Evolutionary conservation across 2,113 vertebrate genomes (phyloP), one percentile per base, ranked within the genome.

Genomic region (Nymphicus hollandicus): DNA sequence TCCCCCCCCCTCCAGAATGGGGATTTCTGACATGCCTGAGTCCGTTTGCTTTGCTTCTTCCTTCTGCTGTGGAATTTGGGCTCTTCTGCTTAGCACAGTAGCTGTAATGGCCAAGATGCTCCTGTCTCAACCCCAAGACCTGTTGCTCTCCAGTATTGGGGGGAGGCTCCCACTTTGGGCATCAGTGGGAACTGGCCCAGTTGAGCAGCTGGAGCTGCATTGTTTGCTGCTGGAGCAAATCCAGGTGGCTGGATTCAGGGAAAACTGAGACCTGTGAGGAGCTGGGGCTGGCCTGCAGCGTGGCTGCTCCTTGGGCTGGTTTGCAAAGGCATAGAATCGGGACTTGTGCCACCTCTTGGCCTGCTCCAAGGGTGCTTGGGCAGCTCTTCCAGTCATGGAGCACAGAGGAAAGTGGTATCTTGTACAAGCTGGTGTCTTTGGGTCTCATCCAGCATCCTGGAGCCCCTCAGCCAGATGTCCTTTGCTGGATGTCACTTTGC

Each of bases 201-300:
- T 35, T 53, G 50, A 44, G 46, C 6, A 11, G 2, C 29, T 63
- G 25, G 18, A 37, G 66, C 2, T 33, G 55, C 0, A 1, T 15
- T 9, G 41, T 47, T 61, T 74, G 46, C 9, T 28, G 7, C 19
- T 27, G 22, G n/a, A 60, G 17, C 4, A 23, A 24, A 47, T 18
- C 37, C 17, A 14, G 28, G 29, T 8, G n/a, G 10, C 11, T 60
- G 73, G 20, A 9, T 10, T 70, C 17, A 37, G 4, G 27, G 23
- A 24, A 37, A 16, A 33, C 3, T 1, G 20, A 23, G 33, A 12
- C 5, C 23, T 31, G 29, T 0, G 12, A 11, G 56, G 24, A 49
- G 60, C 20, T 66, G 46, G 46, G 46, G 2, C 17, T 83, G 43
- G 27, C 55, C 44, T 3, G 6, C 6, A 35, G 47, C 2, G 1